phyloP scores from a whole-genome alignment of 2,797 vertebrate genomes.

The Psittacula derbiana region DNA sequence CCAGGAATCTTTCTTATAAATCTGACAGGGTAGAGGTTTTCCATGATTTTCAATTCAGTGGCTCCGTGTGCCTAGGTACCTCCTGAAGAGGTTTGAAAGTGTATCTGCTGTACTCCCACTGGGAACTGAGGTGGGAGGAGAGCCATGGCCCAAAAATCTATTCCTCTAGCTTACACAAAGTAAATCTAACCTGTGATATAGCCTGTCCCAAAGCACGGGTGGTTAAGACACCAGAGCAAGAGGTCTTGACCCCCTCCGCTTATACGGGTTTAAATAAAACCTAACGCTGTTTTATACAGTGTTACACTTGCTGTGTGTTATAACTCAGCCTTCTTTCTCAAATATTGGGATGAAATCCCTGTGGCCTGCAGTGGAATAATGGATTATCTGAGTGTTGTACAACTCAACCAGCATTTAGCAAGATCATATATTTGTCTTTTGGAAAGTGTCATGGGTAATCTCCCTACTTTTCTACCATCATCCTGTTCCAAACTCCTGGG shows the following conservation, averaged over 20 bases:
- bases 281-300: background rate
- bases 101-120: background rate
- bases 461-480: background rate
- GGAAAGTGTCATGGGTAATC: background rate
- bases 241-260: background rate
- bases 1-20: background rate
- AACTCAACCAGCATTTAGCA: background rate
- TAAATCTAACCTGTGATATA: background rate
- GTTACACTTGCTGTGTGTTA: background rate
- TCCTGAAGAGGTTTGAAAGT: background rate
- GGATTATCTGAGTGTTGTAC: background rate
- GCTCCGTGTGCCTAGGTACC: background rate
- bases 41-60: background rate
- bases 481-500: background rate
- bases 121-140: rapidly evolving
- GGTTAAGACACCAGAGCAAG: background rate
- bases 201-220: background rate
- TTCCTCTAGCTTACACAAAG: background rate
- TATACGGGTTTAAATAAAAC: background rate
- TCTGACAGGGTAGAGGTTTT: background rate
- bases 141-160: background rate
- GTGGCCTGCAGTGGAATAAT: background rate
- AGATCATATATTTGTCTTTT: background rate
- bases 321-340: background rate
- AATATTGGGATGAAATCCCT: background rate